Evolutionary conservation across 2,888 invertebrate genomes (phyloP).

Genomic region (Tricholauxania praeusta): DNA sequence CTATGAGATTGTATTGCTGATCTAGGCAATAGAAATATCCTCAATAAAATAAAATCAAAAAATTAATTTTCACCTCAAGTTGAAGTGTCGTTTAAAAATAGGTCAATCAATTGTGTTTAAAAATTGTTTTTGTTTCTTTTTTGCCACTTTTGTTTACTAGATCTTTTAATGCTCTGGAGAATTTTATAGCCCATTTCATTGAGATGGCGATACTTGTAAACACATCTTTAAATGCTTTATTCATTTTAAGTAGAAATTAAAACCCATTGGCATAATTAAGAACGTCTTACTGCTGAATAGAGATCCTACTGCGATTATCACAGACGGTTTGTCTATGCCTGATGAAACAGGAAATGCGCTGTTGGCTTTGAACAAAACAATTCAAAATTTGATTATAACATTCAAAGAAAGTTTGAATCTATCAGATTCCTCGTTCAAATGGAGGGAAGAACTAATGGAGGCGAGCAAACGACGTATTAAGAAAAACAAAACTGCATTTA

Average conservation of each 20-base stretch:
- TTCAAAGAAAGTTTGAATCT: slow-evolving; percentile 54
- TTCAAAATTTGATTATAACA: slow-evolving; percentile 49
- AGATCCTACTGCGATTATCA: slow-evolving; percentile 54
- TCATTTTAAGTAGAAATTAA: slow-evolving; percentile 51
- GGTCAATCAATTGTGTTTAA: no score
- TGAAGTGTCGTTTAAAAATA: no score
- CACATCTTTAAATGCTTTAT: neutral
- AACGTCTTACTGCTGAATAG: slow-evolving; percentile 55
- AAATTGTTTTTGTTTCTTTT: no score
- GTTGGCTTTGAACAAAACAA: slow-evolving; percentile 59
- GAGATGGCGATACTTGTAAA: neutral
- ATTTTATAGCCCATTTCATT: no score
- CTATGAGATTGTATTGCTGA: no score
- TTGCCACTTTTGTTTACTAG: no score
- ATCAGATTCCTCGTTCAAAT: slow-evolving; percentile 47
- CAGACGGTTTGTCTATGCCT: slow-evolving; percentile 58
- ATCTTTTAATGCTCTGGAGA: no score
- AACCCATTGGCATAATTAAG: slow-evolving; percentile 56
- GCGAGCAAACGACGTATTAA: slow-evolving; percentile 59
- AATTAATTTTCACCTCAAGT: no score
- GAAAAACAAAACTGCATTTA: slow-evolving; percentile 54
- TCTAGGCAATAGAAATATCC: no score
- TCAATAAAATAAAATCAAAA: no score
- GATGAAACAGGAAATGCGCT: slow-evolving; percentile 61
- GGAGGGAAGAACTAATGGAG: slow-evolving; percentile 58